Conservation (phyloP, 2,797 vertebrate genomes). For the Eremophila alpestris region DNA sequence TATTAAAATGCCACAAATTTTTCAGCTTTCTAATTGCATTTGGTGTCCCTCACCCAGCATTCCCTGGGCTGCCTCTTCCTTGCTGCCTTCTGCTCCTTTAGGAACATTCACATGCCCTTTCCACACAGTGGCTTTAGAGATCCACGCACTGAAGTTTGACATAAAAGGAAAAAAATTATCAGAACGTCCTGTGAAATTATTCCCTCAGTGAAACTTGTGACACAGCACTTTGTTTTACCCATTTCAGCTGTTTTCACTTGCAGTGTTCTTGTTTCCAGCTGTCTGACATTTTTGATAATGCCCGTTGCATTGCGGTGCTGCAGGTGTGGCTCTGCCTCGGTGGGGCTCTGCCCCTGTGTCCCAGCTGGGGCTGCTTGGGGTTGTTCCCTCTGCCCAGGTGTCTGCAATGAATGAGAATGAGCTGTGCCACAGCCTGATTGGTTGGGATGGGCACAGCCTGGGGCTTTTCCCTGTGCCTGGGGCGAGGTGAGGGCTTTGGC, state of each 20-base stretch:
- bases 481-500: accelerated
- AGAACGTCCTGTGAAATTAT: background rate
- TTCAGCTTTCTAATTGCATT: background rate
- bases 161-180: background rate
- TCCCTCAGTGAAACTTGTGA: background rate
- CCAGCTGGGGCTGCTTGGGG: background rate
- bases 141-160: background rate
- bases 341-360: background rate
- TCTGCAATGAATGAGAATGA: background rate
- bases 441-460: accelerated
- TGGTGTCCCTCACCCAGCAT: background rate
- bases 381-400: background rate
- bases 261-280: background rate
- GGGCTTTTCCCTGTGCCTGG: accelerated
- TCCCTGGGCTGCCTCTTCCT: background rate
- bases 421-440: background rate
- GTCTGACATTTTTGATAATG: accelerated
- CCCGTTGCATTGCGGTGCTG: accelerated
- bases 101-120: background rate
- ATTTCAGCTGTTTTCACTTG: background rate
- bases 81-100: background rate
- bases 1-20: background rate
- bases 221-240: background rate
- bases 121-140: background rate
- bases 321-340: background rate